Conservation (phyloP, 2,888 invertebrate species). For the Micoletzkya japonica region DNA sequence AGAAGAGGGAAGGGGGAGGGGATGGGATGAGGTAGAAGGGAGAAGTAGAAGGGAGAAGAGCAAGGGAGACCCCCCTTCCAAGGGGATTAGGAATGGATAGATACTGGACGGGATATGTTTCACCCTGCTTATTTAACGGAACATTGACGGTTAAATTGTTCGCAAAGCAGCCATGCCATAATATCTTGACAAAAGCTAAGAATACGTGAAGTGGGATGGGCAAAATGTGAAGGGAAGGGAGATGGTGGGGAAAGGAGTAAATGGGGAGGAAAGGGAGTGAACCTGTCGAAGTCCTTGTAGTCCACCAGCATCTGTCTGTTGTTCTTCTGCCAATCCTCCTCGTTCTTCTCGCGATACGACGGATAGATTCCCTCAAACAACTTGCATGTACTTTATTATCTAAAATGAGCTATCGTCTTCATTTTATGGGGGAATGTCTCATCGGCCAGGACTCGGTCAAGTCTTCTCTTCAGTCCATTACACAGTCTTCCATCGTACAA, state of each 20-base stretch:
- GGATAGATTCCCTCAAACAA: conserved; percentile 31
- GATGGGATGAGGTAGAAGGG: too few relatives aligned
- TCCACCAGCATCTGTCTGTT: conserved; percentile 58
- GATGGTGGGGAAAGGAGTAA: background rate
- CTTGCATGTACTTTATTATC: background rate
- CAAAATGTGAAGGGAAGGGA: background rate
- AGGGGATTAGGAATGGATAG: too few relatives aligned
- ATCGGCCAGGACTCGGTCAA: too few relatives aligned
- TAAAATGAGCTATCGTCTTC: background rate
- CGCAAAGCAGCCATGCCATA: background rate
- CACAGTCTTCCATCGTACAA: background rate
- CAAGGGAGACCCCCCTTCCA: too few relatives aligned
- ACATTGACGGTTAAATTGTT: too few relatives aligned
- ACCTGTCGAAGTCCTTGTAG: conserved; percentile 60
- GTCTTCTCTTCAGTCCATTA: background rate
- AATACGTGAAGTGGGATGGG: background rate
- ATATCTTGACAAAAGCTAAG: background rate
- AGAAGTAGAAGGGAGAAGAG: too few relatives aligned
- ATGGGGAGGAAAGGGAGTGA: conserved; percentile 57
- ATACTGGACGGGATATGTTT: too few relatives aligned
- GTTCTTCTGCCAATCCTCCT: conserved; percentile 54
- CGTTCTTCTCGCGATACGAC: conserved; percentile 43
- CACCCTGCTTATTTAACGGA: too few relatives aligned
- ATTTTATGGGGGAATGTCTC: background rate
- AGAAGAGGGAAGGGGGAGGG: too few relatives aligned